A percentile compares a stretch with the other conserved stretches of the same genome.
phyloP scores from a whole-genome alignment of 2,888 invertebrate genomes.

The Villa cingulata region DNA sequence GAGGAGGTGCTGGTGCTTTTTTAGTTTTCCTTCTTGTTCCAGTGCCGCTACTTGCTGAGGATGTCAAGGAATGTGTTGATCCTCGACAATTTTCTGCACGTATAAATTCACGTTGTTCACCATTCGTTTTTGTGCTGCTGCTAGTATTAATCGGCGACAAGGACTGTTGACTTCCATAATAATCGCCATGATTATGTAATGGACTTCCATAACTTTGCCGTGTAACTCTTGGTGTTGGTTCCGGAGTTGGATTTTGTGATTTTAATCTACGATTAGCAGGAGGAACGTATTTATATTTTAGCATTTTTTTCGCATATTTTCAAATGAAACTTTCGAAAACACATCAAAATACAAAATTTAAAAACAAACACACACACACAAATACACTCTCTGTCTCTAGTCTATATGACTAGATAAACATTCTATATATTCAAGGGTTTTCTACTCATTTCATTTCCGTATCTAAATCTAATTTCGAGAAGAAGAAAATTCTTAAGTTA shows the following conservation, averaged over 20 bases:
- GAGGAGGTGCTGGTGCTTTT: constrained; percentile 26
- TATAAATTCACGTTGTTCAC: constrained; percentile 7
- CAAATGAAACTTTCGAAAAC: too few relatives aligned
- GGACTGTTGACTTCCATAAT: constrained; percentile 25
- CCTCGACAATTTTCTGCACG: constrained; percentile 22
- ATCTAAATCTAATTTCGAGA: too few relatives aligned
- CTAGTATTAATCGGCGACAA: constrained; percentile 13
- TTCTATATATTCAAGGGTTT: too few relatives aligned
- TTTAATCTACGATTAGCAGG: constrained; percentile 26
- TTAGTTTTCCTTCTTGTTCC: constrained; percentile 22
- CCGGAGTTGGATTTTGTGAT: constrained; percentile 26
- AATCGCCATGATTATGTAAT: constrained; percentile 21
- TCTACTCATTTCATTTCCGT: too few relatives aligned
- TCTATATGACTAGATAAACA: too few relatives aligned
- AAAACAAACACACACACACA: not conserved
- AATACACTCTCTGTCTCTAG: too few relatives aligned
- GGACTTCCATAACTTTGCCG: constrained; percentile 18
- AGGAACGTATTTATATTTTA: constrained; percentile 30
- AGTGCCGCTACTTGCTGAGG: constrained; percentile 20
- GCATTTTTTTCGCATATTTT: constrained; percentile 24
- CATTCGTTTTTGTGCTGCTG: constrained; percentile 14
- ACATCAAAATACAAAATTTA: constrained; percentile 2
- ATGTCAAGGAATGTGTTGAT: constrained; percentile 24
- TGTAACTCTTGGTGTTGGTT: constrained; percentile 20
- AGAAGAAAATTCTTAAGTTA: too few relatives aligned